Conservation (phyloP, 2,888 invertebrate species). For the Drosophila helvetica region DNA sequence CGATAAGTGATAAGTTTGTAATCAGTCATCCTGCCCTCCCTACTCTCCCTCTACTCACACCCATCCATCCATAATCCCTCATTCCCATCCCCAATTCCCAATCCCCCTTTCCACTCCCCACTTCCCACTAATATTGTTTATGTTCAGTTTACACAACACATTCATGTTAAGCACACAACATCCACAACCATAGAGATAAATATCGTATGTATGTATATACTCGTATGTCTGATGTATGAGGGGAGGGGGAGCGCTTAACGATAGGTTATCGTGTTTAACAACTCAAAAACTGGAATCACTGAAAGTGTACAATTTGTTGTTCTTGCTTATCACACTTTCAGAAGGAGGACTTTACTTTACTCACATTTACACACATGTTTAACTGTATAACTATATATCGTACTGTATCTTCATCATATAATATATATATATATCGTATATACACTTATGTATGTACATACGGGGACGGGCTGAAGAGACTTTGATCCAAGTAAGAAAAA, state of each 20-base stretch:
- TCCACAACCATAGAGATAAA: slow-evolving; percentile 35
- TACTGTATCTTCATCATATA: background rate
- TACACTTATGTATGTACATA: slow-evolving; percentile 25
- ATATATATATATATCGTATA: slow-evolving; percentile 33
- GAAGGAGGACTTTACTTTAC: slow-evolving; percentile 29
- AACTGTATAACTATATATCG: slow-evolving; percentile 61
- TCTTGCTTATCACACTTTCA: slow-evolving; percentile 31
- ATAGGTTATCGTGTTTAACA: slow-evolving; percentile 41
- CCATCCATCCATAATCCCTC: slow-evolving; percentile 10
- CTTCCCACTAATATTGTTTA: slow-evolving; percentile 49
- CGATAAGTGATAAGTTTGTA: slow-evolving; percentile 51
- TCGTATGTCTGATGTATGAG: slow-evolving; percentile 5
- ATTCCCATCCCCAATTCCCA: slow-evolving; percentile 37
- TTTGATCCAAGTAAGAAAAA: slow-evolving; percentile 28
- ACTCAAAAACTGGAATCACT: slow-evolving; percentile 35
- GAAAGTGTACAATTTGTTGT: slow-evolving; percentile 35
- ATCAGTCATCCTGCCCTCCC: slow-evolving; percentile 45
- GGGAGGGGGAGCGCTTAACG: slow-evolving; percentile 33
- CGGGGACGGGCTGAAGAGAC: background rate
- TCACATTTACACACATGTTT: slow-evolving; percentile 45
- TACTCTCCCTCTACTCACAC: slow-evolving; percentile 3
- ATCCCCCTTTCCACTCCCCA: background rate
- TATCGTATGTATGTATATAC: slow-evolving; percentile 36
- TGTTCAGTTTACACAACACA: slow-evolving; percentile 51
- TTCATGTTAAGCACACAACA: slow-evolving; percentile 38